Base-by-base conservation (phyloP, 2,113 vertebrate genomes). In the Dryoscopus gambensis region DNA sequence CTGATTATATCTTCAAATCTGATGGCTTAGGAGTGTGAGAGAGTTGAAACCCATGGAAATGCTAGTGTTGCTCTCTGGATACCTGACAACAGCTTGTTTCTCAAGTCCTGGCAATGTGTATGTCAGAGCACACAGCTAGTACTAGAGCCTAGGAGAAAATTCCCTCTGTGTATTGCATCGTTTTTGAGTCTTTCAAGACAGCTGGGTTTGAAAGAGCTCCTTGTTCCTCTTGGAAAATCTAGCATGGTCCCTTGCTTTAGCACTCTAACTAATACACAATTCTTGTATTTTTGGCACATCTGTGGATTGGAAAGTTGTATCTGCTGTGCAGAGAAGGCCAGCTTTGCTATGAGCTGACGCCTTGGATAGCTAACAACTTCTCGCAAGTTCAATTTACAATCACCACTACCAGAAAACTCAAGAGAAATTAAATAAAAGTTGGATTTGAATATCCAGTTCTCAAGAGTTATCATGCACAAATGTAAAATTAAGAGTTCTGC, bases 71-170 rank as follows among this genome's bases (percentile, higher is more conserved):
- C 27, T 67, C 49, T 69, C 64, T 28, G 24, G 21, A 70, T 50
- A 63, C 16, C 39, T 59, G 18, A 89, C n/a, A 83, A 69, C 10
- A 68, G n/a, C 21, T 20, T 67, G 27, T 31, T 89, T 53, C 84
- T 71, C 21, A 87, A 91, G 60, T 33, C 55, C 19, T 25, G 21
- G 53, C 40, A 88, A 90, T 31, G 14, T 1, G 0, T 30, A 20
- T 25, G n/a, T 31, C 52, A 84, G 40, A 50, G 33, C 0, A 2
- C 20, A 68, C 0, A 2, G 35, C 11, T 31, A 67, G 25, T 30
- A 44, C 59, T 63, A 78, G 6, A 76, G n/a, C 13, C 55, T 46
- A 73, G 35, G 30, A 71, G 44, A 84, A 85, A 85, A 93, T 9
- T 49, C 42, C 20, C 15, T 15, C 16, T 39, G 25, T 24, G 31